These are phyloP conservation scores for Cataglyphis cursor DNA, from an alignment of 2,888 invertebrate species.

Conservation along the genomic window DNA sequence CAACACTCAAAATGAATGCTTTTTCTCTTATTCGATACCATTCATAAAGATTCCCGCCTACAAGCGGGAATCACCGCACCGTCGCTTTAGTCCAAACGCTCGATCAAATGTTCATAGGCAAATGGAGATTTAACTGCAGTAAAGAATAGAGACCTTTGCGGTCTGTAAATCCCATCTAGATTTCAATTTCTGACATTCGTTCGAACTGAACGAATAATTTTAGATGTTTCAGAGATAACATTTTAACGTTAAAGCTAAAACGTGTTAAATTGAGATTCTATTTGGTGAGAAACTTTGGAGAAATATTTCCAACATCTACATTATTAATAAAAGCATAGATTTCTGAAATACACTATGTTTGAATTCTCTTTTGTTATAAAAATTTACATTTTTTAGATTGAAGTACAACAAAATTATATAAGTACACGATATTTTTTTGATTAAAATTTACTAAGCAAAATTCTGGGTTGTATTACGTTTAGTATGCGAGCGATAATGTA, in stretches of 20 bases:
- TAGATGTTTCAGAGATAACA: neutral
- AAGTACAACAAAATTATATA: neutral
- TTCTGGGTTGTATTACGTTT: constrained; percentile 2
- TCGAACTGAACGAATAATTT: constrained; percentile 41
- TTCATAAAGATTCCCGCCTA: constrained; percentile 28
- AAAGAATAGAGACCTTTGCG: constrained; percentile 40
- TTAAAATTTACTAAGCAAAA: constrained; percentile 16
- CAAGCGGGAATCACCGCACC: constrained; percentile 20
- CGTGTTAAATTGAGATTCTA: neutral
- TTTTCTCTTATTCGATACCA: constrained; percentile 44
- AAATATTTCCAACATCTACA: neutral
- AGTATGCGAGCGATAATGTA: constrained; percentile 28
- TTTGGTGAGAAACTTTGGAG: neutral
- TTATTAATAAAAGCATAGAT: neutral
- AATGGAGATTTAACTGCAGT: constrained; percentile 32
- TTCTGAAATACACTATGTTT: neutral
- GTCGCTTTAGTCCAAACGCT: constrained; percentile 6
- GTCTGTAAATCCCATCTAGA: constrained; percentile 33
- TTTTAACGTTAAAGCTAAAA: neutral
- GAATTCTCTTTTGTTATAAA: neutral
- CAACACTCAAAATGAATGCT: constrained; percentile 48
- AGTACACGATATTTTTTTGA: neutral
- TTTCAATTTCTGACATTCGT: constrained; percentile 41
- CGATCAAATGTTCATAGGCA: constrained; percentile 46
- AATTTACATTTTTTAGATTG: constrained; percentile 12